phyloP scores from a whole-genome alignment of 2,113 vertebrate species.

The Oreotrochilus melanogaster region DNA sequence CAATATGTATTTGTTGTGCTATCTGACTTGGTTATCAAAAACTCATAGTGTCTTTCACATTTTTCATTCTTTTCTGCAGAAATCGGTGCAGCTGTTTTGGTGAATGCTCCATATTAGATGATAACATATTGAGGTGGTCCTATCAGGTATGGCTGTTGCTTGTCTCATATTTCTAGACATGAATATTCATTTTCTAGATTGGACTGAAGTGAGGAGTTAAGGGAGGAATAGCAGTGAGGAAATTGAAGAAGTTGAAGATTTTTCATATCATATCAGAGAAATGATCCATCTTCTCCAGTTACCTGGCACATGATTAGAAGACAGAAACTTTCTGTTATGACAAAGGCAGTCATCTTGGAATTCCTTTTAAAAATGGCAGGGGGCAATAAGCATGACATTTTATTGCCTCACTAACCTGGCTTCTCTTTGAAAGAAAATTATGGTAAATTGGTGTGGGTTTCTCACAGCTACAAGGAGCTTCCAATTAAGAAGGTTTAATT shows the following conservation, averaged over 20 bases:
- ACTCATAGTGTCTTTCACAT: background rate
- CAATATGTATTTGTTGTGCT: background rate
- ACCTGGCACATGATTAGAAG: background rate
- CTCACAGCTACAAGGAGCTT: background rate
- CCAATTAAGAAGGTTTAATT: background rate
- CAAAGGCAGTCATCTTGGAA: background rate
- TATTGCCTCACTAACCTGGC: background rate
- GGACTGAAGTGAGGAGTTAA: background rate
- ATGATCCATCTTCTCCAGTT: background rate
- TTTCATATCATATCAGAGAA: background rate
- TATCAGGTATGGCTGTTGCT: slow-evolving; percentile 69
- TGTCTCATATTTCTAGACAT: background rate
- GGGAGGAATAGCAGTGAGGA: background rate
- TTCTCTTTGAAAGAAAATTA: background rate
- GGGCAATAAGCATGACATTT: background rate
- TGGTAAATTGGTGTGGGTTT: background rate
- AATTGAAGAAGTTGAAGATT: background rate
- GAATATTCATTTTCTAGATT: background rate
- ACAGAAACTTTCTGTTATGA: background rate
- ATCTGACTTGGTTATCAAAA: background rate
- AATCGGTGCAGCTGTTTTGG: slow-evolving; percentile 25
- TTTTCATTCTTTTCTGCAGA: background rate
- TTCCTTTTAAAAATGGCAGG: background rate
- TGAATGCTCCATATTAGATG: background rate
- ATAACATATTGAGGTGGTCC: slow-evolving; percentile 53